Evolutionary conservation across 1,140 invertebrate genomes (phyloP).

Genomic region (Rhyzopertha dominica): DNA sequence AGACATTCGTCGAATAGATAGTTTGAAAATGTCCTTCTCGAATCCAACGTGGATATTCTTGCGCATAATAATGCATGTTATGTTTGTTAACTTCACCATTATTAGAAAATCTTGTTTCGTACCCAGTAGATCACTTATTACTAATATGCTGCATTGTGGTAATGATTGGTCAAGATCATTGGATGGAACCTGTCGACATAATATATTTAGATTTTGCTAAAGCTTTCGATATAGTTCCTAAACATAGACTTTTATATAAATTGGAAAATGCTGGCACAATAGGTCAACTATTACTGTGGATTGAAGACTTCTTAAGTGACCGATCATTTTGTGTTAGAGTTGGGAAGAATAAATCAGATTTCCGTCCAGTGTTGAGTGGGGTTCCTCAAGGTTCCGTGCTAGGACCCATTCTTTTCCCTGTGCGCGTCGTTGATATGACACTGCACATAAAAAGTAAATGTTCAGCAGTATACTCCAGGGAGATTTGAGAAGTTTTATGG

Average conservation of each 20-base stretch:
- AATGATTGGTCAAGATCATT: no score
- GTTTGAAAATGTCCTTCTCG: no score
- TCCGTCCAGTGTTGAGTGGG: constrained; percentile 7
- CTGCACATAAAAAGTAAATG: no score
- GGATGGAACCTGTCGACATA: constrained; percentile 11
- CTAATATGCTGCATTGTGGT: no score
- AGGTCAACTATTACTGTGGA: constrained; percentile 6
- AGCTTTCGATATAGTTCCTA: constrained; percentile 11
- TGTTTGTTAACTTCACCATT: no score
- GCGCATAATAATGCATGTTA: no score
- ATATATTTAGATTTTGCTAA: constrained; percentile 12
- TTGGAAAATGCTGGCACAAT: constrained; percentile 8
- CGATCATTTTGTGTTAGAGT: constrained; percentile 5
- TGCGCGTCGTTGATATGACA: constrained; percentile 7
- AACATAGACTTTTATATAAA: constrained; percentile 5
- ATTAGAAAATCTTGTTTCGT: no score
- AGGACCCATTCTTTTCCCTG: constrained; percentile 10
- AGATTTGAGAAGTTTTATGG: no score
- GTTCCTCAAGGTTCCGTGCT: constrained; percentile 14
- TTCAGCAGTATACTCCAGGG: no score
- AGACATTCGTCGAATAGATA: no score
- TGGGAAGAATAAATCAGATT: neutral
- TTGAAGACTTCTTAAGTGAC: constrained; percentile 2
- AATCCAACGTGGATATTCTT: no score
- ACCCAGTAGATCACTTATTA: no score